Percentiles rank a stretch among this genome's conserved stretches.
Conservation (phyloP, 2,888 invertebrate species). For the Parnassius mnemosyne region DNA sequence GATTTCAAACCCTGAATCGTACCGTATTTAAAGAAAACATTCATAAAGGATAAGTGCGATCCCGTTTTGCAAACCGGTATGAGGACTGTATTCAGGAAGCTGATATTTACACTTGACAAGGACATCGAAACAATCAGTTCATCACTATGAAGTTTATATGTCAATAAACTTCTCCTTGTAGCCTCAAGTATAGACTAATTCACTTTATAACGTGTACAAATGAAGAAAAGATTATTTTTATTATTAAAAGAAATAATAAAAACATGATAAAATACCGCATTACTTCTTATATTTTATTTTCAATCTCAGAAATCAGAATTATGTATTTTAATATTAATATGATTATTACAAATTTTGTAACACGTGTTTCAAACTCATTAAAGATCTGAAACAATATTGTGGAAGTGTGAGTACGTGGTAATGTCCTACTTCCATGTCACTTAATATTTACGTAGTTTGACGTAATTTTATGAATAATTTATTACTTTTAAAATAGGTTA, state of each 20-base stretch:
- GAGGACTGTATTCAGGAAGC: conserved; percentile 61
- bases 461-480: conserved; percentile 32
- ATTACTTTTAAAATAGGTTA: conserved; percentile 17
- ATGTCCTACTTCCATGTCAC: conserved; percentile 32
- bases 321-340: no score
- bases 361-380: no score
- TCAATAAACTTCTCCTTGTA: not conserved
- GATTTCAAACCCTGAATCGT: conserved; percentile 47
- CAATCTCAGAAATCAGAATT: no score
- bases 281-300: no score
- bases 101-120: conserved; percentile 66
- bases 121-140: conserved; percentile 52
- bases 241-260: no score
- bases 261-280: no score
- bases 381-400: not conserved
- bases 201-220: not conserved
- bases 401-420: conserved; percentile 29
- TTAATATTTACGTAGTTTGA: conserved; percentile 27
- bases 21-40: conserved; percentile 66
- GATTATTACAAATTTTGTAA: no score
- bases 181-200: not conserved
- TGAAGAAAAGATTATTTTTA: not conserved
- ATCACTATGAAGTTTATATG: conserved; percentile 42
- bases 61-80: conserved; percentile 67
- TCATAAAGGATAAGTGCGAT: conserved; percentile 61